Evolutionary conservation across 2,888 invertebrate genomes (phyloP).

Genomic region (Scaptomyza parva): DNA sequence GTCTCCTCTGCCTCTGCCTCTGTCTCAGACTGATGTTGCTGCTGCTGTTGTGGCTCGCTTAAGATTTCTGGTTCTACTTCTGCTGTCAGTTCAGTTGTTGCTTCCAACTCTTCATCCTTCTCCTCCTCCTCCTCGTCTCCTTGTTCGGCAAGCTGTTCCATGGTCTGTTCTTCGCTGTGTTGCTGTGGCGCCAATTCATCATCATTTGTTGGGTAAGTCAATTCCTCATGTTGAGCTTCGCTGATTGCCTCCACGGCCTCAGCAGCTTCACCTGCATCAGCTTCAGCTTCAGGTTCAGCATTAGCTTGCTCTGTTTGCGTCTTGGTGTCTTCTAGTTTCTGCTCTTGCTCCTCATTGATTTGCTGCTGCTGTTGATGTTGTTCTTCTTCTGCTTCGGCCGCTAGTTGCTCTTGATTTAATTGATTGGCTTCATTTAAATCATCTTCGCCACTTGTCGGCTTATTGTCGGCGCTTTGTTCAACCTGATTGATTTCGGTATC

Average conservation of each 20-base stretch:
- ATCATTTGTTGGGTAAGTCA: constrained; percentile 79
- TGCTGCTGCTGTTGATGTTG: constrained; percentile 24
- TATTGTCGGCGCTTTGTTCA: constrained; percentile 73
- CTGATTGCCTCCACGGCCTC: constrained; percentile 59
- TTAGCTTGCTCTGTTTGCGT: constrained; percentile 15
- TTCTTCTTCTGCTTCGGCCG: constrained; percentile 20
- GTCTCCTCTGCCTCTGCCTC: constrained; percentile 18
- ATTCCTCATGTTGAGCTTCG: constrained; percentile 71
- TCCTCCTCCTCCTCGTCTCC: constrained; percentile 5
- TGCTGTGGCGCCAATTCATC: constrained; percentile 78
- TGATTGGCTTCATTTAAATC: constrained; percentile 79
- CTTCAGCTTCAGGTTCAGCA: constrained; percentile 4
- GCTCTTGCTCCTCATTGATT: constrained; percentile 33
- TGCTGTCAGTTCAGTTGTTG: constrained; percentile 45
- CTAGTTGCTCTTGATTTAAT: constrained; percentile 64
- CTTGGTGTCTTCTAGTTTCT: constrained; percentile 20
- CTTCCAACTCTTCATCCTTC: constrained; percentile 20
- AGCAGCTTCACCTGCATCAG: constrained; percentile 4
- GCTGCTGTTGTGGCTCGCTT: constrained; percentile 26
- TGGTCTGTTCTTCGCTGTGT: constrained; percentile 38
- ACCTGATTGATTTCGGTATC: constrained; percentile 49
- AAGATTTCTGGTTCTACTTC: constrained; percentile 41
- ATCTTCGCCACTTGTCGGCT: constrained; percentile 76
- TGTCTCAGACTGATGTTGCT: constrained; percentile 3
- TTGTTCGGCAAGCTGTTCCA: constrained; percentile 31